Evolutionary conservation across 2,888 invertebrate species (phyloP), one percentile per base, ranked within the genome.

Genomic region (Alloplasta piceator): DNA sequence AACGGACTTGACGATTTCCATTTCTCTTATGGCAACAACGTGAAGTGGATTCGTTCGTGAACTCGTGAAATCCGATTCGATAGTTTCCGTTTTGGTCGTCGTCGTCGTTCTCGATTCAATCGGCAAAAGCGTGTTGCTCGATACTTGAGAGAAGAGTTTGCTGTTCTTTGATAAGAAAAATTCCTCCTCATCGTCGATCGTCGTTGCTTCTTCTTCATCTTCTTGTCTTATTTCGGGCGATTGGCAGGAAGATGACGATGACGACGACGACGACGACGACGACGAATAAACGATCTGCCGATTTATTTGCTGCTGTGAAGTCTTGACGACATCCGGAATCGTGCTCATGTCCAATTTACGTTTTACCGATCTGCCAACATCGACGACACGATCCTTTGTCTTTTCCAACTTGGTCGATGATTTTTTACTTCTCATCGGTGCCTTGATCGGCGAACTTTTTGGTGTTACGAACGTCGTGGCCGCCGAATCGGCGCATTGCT

Each of bases 21-120:
- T 94, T 87, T 95, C 95, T 83, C 94, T 95, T 0, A 96, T 94
- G 87, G 95, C 96, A 10, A 96, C 96, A 83, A 96, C 93, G 84
- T 94, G 94, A 68, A 94, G 94, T 5, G 93, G 92, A 85, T 91
- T 92, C 58, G 87, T 83, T 71, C 89, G 86, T 9, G 85, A 67
- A 43, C 78, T 80, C 2, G 71, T 73, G n/a, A 64, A 55, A 63
- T 77, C 82, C 5, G 84, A 80, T 6, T 83, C 85, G 41, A 86
- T 83, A n/a, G n/a, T 81, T 50, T 85, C 87, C 58, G 46, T 38
- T 58, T 39, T 5, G 38, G 72, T 52, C 12, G 67, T 70, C 82
- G 75, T 74, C 7, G 70, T 60, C 0, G 86, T 83, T n/a, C 85
- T 84, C 56, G 68, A 68, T 63, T 76, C 77, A 43, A 60, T 56